A percentile compares a stretch with the other conserved stretches of the same genome.
Conservation (phyloP, 1,140 invertebrate genomes). For the Microplitis mediator region DNA sequence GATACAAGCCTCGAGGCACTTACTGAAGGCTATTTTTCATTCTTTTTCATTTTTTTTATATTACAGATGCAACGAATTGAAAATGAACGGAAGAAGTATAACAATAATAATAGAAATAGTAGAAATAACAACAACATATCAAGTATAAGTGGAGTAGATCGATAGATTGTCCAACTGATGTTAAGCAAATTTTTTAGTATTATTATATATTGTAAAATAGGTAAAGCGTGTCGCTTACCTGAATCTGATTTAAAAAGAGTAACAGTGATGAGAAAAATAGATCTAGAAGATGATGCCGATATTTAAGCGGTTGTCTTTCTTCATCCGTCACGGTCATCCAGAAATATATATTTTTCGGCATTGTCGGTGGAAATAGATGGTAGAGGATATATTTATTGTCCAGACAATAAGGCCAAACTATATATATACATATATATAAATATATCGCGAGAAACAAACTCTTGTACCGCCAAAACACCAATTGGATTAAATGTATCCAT, state of each 20-base stretch:
- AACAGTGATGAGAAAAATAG: neutral
- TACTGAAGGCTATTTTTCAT: neutral
- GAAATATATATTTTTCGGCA: constrained; percentile 31
- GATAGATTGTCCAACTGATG: constrained; percentile 24
- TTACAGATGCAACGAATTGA: constrained; percentile 3
- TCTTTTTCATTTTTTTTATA: neutral
- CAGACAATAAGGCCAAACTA: neutral
- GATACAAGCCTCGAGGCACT: neutral
- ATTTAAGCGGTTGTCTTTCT: neutral
- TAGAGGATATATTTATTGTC: constrained; percentile 10
- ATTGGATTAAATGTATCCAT: constrained; percentile 59
- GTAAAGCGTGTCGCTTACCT: constrained; percentile 38
- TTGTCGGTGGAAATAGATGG: constrained; percentile 37
- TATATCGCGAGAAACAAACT: constrained; percentile 3
- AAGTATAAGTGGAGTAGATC: neutral
- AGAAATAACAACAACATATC: neutral
- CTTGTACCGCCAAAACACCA: constrained; percentile 37
- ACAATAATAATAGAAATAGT: constrained; percentile 1
- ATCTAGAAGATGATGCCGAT: neutral
- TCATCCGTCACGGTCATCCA: constrained; percentile 38
- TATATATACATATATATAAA: no score
- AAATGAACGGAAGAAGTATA: constrained; percentile 1
- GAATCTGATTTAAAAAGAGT: constrained; percentile 35
- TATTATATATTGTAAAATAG: constrained; percentile 39
- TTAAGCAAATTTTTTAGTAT: constrained; percentile 36